Conservation (phyloP, 1,140 invertebrate genomes). For the Gryon sp. region DNA sequence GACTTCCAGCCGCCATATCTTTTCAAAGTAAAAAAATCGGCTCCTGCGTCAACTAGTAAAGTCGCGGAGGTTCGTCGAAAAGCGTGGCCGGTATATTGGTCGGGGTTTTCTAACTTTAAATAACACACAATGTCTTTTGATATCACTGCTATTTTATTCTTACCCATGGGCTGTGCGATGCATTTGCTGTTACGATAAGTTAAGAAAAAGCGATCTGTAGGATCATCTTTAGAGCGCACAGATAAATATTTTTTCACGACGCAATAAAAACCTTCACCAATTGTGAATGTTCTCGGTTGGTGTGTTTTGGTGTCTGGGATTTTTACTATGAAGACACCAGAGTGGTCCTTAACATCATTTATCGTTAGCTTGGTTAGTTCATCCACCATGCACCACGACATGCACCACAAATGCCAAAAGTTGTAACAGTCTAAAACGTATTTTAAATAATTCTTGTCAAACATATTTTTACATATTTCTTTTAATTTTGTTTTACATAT, state of each 20-base stretch:
- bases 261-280: background rate
- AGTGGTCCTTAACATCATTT: background rate
- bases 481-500: too few species aligned
- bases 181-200: background rate
- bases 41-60: slow-evolving; percentile 39
- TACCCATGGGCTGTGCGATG: background rate
- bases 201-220: background rate
- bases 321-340: background rate
- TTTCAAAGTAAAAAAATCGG: slow-evolving; percentile 47
- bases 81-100: slow-evolving; percentile 52
- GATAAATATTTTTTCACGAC: background rate
- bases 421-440: background rate
- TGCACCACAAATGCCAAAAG: background rate
- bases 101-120: slow-evolving; percentile 34
- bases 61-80: slow-evolving; percentile 46
- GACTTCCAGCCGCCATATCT: slow-evolving; percentile 49
- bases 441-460: too few species aligned
- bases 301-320: background rate
- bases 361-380: background rate
- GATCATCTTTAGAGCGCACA: background rate
- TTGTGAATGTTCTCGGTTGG: background rate
- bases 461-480: too few species aligned
- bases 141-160: background rate
- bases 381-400: background rate
- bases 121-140: background rate